Evolutionary conservation across 37 sponge, comb jelly and placozoan species (phyloP).

Genomic region (Beroe forskalii): DNA sequence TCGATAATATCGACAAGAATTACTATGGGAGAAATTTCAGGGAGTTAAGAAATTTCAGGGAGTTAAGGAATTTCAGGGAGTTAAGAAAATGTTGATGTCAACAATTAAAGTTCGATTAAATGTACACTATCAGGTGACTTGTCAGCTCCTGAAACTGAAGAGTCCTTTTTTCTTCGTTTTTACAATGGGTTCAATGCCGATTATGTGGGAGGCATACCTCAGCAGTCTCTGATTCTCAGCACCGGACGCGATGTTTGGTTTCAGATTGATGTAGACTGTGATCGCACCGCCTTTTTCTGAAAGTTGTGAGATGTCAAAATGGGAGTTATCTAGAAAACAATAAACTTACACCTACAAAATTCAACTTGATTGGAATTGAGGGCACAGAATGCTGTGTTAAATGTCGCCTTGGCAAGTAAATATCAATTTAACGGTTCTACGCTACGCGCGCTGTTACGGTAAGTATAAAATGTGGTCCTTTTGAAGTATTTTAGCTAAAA

Average conservation of each 20-base stretch:
- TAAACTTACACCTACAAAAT: neutral
- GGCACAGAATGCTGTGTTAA: neutral
- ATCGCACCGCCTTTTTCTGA: constrained; percentile 43
- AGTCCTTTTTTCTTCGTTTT: constrained; percentile 22
- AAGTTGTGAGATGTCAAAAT: neutral
- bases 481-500: too few species aligned
- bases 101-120: too few species aligned
- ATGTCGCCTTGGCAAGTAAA: too few species aligned
- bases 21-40: too few species aligned
- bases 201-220: neutral
- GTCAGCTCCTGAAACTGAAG: constrained; percentile 11
- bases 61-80: too few species aligned
- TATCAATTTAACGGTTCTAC: too few species aligned
- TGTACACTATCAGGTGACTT: too few species aligned
- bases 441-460: too few species aligned
- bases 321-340: neutral
- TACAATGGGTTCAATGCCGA: neutral
- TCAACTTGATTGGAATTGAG: neutral
- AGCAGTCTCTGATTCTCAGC: neutral
- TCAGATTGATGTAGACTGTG: neutral
- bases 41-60: too few species aligned
- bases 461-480: too few species aligned
- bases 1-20: too few species aligned
- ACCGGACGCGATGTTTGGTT: constrained; percentile 1
- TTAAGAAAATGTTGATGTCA: too few species aligned